These are phyloP conservation scores for Cordilura impudica DNA, from an alignment of 2,888 invertebrate genomes.

Conservation along the genomic window DNA sequence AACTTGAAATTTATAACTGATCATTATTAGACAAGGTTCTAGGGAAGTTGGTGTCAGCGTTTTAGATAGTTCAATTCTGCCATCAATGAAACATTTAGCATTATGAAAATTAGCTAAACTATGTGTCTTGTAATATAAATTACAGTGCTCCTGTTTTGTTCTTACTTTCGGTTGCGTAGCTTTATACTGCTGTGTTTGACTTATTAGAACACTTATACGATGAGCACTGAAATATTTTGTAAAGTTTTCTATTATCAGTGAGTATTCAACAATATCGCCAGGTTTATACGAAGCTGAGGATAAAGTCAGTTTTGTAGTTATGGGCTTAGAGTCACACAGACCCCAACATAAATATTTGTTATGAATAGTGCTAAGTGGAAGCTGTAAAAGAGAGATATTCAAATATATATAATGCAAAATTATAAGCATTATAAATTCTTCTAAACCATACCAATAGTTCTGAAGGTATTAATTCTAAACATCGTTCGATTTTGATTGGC, in stretches of 20 bases:
- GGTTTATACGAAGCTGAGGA: slow-evolving; percentile 15
- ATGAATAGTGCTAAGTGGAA: neutral
- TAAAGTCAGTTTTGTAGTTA: neutral
- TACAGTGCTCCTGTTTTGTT: slow-evolving; percentile 16
- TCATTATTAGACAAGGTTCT: neutral
- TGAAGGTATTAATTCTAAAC: neutral
- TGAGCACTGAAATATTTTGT: neutral
- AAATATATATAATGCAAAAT: neutral
- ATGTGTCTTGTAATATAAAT: neutral
- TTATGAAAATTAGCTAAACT: neutral
- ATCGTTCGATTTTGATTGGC: neutral
- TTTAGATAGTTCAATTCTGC: neutral
- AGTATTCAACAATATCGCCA: slow-evolving; percentile 25
- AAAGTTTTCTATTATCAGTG: slow-evolving; percentile 3
- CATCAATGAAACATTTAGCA: neutral
- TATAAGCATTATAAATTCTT: neutral
- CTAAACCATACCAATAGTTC: slow-evolving; percentile 1
- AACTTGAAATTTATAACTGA: slow-evolving; percentile 31
- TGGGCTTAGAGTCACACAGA: neutral
- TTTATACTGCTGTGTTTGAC: slow-evolving; percentile 20
- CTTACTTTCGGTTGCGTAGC: neutral
- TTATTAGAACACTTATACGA: slow-evolving; percentile 5
- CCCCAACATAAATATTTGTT: slow-evolving; percentile 13
- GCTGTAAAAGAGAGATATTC: neutral
- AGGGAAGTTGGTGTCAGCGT: neutral